Conservation (phyloP, 2,113 vertebrate species). For the Sapajus apella region DNA sequence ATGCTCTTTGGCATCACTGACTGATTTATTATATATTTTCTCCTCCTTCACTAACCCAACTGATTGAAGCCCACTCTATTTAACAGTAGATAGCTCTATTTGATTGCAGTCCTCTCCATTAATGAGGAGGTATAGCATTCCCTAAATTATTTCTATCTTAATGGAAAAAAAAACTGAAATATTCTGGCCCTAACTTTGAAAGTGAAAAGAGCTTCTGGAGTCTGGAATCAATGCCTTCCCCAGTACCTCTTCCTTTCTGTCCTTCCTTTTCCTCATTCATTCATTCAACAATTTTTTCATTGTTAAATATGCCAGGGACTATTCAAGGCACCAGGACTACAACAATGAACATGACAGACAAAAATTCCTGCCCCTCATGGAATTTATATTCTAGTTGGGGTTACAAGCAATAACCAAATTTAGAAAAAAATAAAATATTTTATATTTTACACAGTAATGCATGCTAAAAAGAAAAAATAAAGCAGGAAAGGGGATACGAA, state of each 20-base stretch:
- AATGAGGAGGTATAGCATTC: background rate
- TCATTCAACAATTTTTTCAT: constrained; percentile 4
- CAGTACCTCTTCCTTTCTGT: background rate
- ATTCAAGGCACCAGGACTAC: background rate
- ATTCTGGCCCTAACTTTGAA: background rate
- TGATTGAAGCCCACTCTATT: background rate
- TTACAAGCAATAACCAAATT: background rate
- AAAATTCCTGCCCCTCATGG: background rate
- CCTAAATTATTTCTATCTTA: background rate
- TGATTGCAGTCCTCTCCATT: background rate
- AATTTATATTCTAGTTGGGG: background rate
- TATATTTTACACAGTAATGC: background rate
- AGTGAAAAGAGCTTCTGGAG: background rate
- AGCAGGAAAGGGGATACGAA: background rate
- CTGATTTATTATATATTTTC: background rate
- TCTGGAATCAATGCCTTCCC: background rate
- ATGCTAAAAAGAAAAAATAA: constrained; percentile 11
- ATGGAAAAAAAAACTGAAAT: background rate
- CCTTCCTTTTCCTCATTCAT: background rate
- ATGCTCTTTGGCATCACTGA: constrained; percentile 15
- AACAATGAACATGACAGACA: background rate
- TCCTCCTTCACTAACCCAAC: background rate
- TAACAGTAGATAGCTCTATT: background rate
- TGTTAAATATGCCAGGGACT: background rate
- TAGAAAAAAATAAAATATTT: background rate